Evolutionary conservation across 2,888 invertebrate genomes (phyloP).

Genomic region (Drosophila atripex): DNA sequence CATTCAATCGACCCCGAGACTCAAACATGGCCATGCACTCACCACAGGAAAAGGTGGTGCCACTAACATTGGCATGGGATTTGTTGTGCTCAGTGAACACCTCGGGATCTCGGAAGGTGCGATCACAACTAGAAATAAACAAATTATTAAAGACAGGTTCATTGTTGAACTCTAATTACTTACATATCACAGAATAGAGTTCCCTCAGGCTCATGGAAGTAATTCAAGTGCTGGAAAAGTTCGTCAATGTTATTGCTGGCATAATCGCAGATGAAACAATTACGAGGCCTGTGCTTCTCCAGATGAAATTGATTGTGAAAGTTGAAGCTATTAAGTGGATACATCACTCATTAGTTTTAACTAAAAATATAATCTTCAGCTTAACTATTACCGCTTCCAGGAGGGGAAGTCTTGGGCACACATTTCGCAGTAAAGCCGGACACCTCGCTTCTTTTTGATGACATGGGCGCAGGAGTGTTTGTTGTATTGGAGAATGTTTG

Average conservation of each 20-base stretch:
- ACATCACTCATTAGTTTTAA: neutral
- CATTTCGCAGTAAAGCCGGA: constrained; percentile 67
- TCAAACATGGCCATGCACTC: constrained; percentile 56
- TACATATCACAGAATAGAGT: constrained; percentile 69
- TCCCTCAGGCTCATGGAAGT: constrained; percentile 74
- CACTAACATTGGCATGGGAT: constrained; percentile 59
- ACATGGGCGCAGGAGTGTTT: constrained; percentile 81
- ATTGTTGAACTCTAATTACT: constrained; percentile 38
- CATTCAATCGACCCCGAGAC: constrained; percentile 63
- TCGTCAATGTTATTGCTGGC: constrained; percentile 75
- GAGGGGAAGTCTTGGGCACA: constrained; percentile 79
- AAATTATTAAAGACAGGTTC: fast-evolving
- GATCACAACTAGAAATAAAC: constrained; percentile 76
- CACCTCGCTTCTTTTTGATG: constrained; percentile 66
- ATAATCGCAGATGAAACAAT: constrained; percentile 79
- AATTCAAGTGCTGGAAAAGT: constrained; percentile 81
- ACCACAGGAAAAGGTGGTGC: constrained; percentile 52
- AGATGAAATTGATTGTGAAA: constrained; percentile 83
- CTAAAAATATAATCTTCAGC: neutral
- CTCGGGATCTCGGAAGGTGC: constrained; percentile 58
- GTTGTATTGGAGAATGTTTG: constrained; percentile 77
- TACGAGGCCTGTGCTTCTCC: constrained; percentile 77
- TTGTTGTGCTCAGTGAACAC: constrained; percentile 70
- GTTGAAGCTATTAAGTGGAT: constrained; percentile 69
- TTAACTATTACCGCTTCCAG: constrained; percentile 75